A percentile compares a stretch with the other conserved stretches of the same genome.
Conservation (phyloP, 2,113 vertebrate species). For the Apaloderma vittatum region DNA sequence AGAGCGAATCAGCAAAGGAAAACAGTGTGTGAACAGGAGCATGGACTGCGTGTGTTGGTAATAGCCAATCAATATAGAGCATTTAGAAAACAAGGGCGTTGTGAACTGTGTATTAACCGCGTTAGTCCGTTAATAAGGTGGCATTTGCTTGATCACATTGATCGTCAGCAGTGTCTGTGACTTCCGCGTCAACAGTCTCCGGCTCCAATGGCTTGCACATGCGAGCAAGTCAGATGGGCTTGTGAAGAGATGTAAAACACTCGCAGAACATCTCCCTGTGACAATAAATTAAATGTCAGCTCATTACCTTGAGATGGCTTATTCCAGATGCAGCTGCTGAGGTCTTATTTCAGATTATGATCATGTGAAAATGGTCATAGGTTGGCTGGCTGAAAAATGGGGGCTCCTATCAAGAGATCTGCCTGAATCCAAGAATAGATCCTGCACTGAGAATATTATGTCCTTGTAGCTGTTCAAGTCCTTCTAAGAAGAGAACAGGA, state of each 20-base stretch:
- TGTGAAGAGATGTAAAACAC: neutral
- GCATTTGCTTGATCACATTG: too few relatives aligned
- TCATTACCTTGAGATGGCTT: neutral
- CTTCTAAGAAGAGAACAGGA: slow-evolving; percentile 32
- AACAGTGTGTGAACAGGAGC: too few relatives aligned
- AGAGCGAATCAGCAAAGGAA: too few relatives aligned
- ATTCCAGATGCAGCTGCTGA: neutral
- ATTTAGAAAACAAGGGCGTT: too few relatives aligned
- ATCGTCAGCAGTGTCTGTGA: too few relatives aligned
- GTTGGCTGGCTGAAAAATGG: neutral
- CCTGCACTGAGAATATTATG: slow-evolving; percentile 44
- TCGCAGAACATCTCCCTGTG: neutral
- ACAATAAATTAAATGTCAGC: neutral
- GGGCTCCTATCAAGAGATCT: slow-evolving; percentile 7
- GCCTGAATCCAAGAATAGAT: slow-evolving; percentile 1
- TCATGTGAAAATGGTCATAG: neutral
- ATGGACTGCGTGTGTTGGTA: too few relatives aligned
- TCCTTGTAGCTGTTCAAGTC: slow-evolving; percentile 21
- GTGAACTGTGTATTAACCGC: too few relatives aligned
- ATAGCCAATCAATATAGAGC: too few relatives aligned
- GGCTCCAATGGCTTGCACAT: neutral
- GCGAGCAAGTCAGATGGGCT: neutral
- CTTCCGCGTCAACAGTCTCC: neutral
- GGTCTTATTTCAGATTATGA: slow-evolving; percentile 27
- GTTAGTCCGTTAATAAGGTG: too few relatives aligned